phyloP scores from a whole-genome alignment of 2,888 invertebrate genomes.

The Scrobipalpa costella region DNA sequence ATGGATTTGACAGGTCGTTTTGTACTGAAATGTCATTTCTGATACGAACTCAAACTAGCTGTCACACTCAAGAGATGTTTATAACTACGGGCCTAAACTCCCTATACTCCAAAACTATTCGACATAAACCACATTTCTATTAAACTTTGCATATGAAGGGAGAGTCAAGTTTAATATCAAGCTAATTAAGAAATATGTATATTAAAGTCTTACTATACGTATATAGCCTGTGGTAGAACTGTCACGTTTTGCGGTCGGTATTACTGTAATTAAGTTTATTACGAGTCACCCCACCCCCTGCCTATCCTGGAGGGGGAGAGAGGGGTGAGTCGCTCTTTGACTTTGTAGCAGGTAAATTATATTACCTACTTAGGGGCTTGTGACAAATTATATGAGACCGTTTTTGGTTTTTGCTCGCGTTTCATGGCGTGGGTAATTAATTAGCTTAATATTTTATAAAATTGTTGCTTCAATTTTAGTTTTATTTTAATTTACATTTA shows the following conservation, averaged over 20 bases:
- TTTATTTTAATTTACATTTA: too few species aligned
- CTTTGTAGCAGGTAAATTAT: slow-evolving; percentile 69
- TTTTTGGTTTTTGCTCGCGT: slow-evolving; percentile 1
- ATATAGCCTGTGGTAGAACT: slow-evolving; percentile 18
- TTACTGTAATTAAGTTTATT: slow-evolving; percentile 76
- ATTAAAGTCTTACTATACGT: neutral
- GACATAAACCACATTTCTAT: neutral
- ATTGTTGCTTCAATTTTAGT: neutral
- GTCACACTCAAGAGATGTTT: too few species aligned
- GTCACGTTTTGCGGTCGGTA: slow-evolving; percentile 66
- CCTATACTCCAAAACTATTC: neutral
- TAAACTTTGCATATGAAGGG: neutral
- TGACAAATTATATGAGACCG: slow-evolving; percentile 38
- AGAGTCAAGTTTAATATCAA: slow-evolving; percentile 9
- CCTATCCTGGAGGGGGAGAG: slow-evolving; percentile 29
- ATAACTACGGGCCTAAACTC: too few species aligned
- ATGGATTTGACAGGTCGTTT: too few species aligned
- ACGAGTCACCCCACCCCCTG: slow-evolving; percentile 45
- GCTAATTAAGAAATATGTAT: neutral
- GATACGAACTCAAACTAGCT: too few species aligned
- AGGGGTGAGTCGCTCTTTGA: slow-evolving; percentile 57
- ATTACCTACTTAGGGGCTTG: slow-evolving; percentile 58
- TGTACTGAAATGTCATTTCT: too few species aligned
- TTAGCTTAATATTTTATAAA: neutral
- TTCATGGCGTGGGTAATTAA: neutral